Evolutionary conservation across 2,113 vertebrate genomes (phyloP), one percentile per base, ranked within the genome.

Genomic region (Poeciliopsis turrubarensis): DNA sequence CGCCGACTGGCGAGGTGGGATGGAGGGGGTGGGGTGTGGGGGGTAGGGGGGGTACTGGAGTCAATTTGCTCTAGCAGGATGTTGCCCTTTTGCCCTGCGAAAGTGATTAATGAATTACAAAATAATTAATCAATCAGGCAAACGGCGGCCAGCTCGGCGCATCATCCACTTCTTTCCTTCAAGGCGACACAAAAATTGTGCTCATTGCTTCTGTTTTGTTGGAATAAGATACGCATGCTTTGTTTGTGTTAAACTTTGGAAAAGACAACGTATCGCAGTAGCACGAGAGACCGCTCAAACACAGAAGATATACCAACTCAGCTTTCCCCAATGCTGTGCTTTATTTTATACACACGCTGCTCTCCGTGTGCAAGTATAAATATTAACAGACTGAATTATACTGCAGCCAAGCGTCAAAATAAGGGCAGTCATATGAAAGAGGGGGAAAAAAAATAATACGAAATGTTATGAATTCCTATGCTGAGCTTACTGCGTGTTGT

Each of bases 41-140:
- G 1, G 70, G 14, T n/a, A n/a, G n/a, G 26, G 7, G n/a, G 17
- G 31, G 60, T 3, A 64, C 70, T 78, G 85, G 85, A 86, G 86
- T 92, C 91, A 92, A 86, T 89, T 89, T 90, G 90, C 85, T 89
- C 82, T 85, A 83, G 88, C 88, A 89, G 85, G 86, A 89, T 87
- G 89, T 87, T 87, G 86, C 84, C 88, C 89, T 88, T 86, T 91
- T 80, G 87, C 79, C 86, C 89, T 73, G 54, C 83, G 82, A 88
- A 89, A 82, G 84, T 91, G 86, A 90, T 89, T 89, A 89, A 91
- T 91, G 84, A 82, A 89, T 91, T 85, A 82, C 74, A 87, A 89
- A 88, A 90, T 89, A 89, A 89, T 92, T 73, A 87, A 88, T 89
- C 89, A 87, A 78, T 88, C 79, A 87, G 63, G 72, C 84, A 89